phyloP scores from a whole-genome alignment of 2,888 invertebrate genomes.

The Drosophila engyochracea region DNA sequence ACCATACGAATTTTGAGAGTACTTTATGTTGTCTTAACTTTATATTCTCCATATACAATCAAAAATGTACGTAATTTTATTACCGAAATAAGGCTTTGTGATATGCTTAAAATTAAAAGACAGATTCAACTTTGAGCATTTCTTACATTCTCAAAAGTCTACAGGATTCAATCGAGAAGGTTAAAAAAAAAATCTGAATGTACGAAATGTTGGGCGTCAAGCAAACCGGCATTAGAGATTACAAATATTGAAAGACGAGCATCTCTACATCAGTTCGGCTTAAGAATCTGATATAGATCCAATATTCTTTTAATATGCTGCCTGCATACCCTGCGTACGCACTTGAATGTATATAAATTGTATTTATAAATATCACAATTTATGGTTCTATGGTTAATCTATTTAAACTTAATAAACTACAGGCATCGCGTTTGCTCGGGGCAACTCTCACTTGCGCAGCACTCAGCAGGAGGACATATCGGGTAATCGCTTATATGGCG shows the following conservation, averaged over 20 bases:
- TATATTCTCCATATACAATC: no score
- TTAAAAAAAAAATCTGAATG: not conserved
- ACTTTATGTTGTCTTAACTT: no score
- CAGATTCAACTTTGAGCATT: not conserved
- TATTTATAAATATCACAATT: not conserved
- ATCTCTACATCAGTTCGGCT: not conserved
- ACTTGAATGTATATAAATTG: not conserved
- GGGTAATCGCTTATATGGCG: conserved; percentile 80
- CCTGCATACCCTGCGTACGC: not conserved
- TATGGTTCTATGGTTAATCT: not conserved
- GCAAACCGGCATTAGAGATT: not conserved
- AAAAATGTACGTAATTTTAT: not conserved
- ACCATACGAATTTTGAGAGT: no score
- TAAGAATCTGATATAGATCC: not conserved
- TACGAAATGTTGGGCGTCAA: not conserved
- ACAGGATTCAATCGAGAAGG: not conserved
- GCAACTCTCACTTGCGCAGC: conserved; percentile 86
- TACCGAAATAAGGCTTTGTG: not conserved
- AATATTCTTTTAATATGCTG: not conserved
- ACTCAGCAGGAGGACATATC: conserved; percentile 72
- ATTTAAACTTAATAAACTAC: not conserved
- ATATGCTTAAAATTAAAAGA: not conserved
- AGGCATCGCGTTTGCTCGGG: conserved; percentile 89
- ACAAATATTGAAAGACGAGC: not conserved
- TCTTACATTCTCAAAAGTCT: not conserved